Base-by-base conservation (phyloP, 2,888 invertebrate species). In the Clostera curtula region DNA sequence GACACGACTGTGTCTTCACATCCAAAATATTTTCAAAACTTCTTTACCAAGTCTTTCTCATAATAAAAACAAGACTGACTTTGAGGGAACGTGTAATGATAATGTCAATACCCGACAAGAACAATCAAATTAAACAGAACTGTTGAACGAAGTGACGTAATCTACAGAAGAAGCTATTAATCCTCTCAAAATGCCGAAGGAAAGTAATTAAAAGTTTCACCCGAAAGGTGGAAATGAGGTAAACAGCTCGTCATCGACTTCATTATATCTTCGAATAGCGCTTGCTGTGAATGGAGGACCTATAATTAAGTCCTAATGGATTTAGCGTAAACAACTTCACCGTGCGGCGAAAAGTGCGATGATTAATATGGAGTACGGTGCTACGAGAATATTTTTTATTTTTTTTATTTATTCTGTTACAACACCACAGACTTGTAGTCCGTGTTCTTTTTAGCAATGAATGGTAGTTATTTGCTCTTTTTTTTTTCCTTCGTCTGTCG, bases 151-250 rank as follows among this genome's bases (percentile, higher is more conserved):
- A 52, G 47, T 42, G 47, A 42, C 49, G 40, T 43, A 45, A 49
- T 39, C 40, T 43, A 53, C 50, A 55, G 49, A 51, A 52, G 53
- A 46, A 50, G 49, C 53, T 49, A 62, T 62, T 56, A 54, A 59
- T 52, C 48, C 52, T 51, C 50, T 57, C 54, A 49, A 57, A 61
- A 59, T 59, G 53, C 54, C 54, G 58, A 65, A 58, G 57, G 48
- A 58, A 61, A 58, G 61, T 61, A 63, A 70, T 71, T 70, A 66
- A 70, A 71, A 70, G 53, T 70, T 70, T 36, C 31, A 46, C 49
- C 53, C 42, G 45, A 49, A 51, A 39, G 37, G 27, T 38, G 37
- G 34, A 40, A 34, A 34, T 34, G 33, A 32, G 54, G 49, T 50
- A 58, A 56, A 54, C 53, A 54, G 40, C 40, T 44, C 52, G 48